phyloP scores from a whole-genome alignment of 2,888 invertebrate genomes.

The Ditula angustiorana region DNA sequence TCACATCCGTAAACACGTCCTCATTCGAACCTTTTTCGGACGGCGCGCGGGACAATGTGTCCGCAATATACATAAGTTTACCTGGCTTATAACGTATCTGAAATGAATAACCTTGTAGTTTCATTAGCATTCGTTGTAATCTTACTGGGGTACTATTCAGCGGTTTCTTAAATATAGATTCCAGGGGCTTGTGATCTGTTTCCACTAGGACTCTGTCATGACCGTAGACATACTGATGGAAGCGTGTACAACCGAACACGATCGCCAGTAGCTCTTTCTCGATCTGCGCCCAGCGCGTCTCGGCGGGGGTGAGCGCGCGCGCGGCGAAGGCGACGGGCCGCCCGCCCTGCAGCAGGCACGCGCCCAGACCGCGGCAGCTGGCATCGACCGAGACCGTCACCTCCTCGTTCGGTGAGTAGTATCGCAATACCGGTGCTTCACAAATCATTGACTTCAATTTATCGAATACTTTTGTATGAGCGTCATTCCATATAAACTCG shows the following conservation, averaged over 20 bases:
- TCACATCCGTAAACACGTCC: background rate
- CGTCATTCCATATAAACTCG: constrained; percentile 20
- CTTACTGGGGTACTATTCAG: constrained; percentile 5
- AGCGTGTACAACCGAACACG: constrained; percentile 30
- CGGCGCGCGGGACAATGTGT: constrained; percentile 50
- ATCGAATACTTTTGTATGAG: constrained; percentile 19
- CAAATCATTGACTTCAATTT: constrained; percentile 11
- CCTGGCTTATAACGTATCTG: constrained; percentile 43
- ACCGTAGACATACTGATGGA: constrained; percentile 40
- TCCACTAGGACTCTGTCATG: constrained; percentile 42
- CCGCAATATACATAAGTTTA: constrained; percentile 49
- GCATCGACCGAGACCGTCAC: constrained; percentile 39
- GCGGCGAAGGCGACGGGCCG: constrained; percentile 31
- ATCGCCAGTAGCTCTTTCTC: constrained; percentile 39
- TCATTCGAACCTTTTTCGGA: background rate
- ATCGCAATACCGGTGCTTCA: constrained; percentile 32
- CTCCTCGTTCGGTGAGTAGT: constrained; percentile 19
- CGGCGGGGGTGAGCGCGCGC: too few relatives aligned
- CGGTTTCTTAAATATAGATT: constrained; percentile 49
- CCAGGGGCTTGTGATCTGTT: constrained; percentile 54
- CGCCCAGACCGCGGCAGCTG: constrained; percentile 26
- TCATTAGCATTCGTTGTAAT: constrained; percentile 13
- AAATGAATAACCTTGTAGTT: background rate
- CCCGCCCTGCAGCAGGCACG: constrained; percentile 37
- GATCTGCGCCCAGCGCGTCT: constrained; percentile 37